Percentiles rank a stretch among this genome's conserved stretches.
Evolutionary conservation across 1,140 invertebrate genomes (phyloP).

Genomic region (Drosophila elegans): DNA sequence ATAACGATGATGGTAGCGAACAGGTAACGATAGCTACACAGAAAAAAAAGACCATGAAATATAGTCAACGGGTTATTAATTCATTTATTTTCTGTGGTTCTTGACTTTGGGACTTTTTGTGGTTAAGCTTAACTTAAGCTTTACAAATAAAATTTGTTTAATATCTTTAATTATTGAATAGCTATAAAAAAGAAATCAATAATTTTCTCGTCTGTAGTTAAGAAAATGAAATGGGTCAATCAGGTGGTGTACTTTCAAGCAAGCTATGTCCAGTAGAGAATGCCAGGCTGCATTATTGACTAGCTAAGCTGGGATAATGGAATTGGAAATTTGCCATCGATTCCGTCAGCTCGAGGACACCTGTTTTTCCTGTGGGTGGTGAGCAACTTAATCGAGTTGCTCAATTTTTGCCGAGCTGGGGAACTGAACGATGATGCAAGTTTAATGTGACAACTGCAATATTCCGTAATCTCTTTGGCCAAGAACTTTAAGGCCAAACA

Average conservation of each 20-base stretch:
- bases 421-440: conserved; percentile 26
- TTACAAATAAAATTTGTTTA: too few species aligned
- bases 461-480: conserved; percentile 35
- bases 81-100: too few species aligned
- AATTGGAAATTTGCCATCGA: conserved; percentile 16
- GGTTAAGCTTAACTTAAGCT: too few species aligned
- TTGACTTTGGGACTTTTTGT: too few species aligned
- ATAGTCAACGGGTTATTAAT: too few species aligned
- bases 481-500: conserved; percentile 30
- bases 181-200: background rate
- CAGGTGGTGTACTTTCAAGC: conserved; percentile 1
- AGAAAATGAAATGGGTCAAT: background rate
- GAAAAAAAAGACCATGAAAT: too few species aligned
- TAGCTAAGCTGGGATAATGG: conserved; percentile 15
- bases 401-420: conserved; percentile 5
- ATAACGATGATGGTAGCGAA: conserved; percentile 41
- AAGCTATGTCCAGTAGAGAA: conserved; percentile 8
- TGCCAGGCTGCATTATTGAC: conserved; percentile 7
- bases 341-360: conserved; percentile 17
- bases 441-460: conserved; percentile 45
- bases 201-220: too few species aligned
- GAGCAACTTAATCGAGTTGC: conserved; percentile 14
- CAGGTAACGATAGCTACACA: conserved; percentile 11
- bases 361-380: conserved; percentile 15
- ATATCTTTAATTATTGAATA: too few species aligned